Percentiles rank a stretch among this genome's conserved stretches.
Conservation (phyloP, 1,140 invertebrate genomes). For the Drosophila repleta region DNA sequence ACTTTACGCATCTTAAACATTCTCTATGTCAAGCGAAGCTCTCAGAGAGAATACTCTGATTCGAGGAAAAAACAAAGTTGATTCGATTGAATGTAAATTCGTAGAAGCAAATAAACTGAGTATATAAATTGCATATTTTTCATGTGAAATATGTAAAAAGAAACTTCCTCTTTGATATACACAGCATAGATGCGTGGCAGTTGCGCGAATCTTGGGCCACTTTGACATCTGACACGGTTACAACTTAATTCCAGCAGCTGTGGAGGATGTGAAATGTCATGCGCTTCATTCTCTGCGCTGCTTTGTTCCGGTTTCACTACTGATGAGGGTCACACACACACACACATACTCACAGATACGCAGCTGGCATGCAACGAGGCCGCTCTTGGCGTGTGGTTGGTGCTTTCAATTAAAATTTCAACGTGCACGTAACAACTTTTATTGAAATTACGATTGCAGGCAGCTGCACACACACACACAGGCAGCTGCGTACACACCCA, state of each 20-base stretch:
- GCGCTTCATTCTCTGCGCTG: constrained; percentile 44
- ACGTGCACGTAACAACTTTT: constrained; percentile 79
- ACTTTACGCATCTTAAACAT: too few relatives aligned
- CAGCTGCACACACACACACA: constrained; percentile 51
- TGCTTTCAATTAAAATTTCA: constrained; percentile 81
- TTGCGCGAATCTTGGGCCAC: not conserved
- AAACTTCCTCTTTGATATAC: not conserved
- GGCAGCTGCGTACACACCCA: not conserved
- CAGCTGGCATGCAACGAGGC: constrained; percentile 63
- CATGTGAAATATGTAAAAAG: not conserved
- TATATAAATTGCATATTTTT: too few relatives aligned
- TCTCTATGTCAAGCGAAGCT: too few relatives aligned
- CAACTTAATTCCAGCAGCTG: constrained; percentile 52
- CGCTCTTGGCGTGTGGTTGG: constrained; percentile 59
- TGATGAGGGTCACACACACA: constrained; percentile 63
- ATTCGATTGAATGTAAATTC: too few relatives aligned
- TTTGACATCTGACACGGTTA: constrained; percentile 1
- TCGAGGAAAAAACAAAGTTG: too few relatives aligned
- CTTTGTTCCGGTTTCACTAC: constrained; percentile 62
- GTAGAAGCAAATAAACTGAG: too few relatives aligned
- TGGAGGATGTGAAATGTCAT: constrained; percentile 55
- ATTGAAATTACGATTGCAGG: constrained; percentile 79
- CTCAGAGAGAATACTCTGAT: too few relatives aligned
- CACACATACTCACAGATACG: constrained; percentile 1
- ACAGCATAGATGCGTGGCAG: too few relatives aligned